Percentiles rank a stretch among this genome's conserved stretches.
These are phyloP conservation scores for Chelidonichthys spinosus DNA, from an alignment of 2,797 vertebrate species.

Conservation along the genomic window DNA sequence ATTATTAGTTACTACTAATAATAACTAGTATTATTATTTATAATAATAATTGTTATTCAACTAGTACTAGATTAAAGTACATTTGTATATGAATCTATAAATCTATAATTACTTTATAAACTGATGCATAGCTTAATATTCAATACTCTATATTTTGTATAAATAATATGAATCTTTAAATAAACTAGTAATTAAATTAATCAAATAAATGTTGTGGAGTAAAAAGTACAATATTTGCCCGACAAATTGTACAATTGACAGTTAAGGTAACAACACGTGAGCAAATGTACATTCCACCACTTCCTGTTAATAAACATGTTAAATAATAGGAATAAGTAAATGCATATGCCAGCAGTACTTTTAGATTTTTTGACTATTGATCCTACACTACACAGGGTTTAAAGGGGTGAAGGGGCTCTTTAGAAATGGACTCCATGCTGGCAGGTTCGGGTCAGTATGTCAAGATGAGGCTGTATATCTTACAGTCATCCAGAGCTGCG, in stretches of 20 bases:
- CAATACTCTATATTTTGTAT: neutral
- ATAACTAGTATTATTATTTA: too few species aligned
- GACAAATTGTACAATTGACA: neutral
- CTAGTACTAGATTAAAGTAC: too few species aligned
- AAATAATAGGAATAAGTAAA: conserved; percentile 7
- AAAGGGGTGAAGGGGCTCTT: neutral
- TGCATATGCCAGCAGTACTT: neutral
- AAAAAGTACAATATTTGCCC: neutral
- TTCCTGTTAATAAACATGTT: conserved; percentile 5
- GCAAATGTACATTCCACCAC: neutral
- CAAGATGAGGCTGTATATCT: neutral
- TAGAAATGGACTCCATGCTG: neutral
- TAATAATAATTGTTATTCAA: too few species aligned
- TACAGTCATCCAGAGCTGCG: neutral
- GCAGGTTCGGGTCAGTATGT: conserved; percentile 8
- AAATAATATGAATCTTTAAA: neutral
- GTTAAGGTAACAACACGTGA: too few species aligned
- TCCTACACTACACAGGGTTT: neutral
- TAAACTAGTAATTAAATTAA: neutral
- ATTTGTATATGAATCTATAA: too few species aligned
- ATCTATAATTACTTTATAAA: too few species aligned
- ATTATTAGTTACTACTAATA: too few species aligned
- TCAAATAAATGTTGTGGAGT: neutral
- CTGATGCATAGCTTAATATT: too few species aligned
- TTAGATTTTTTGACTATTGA: neutral